phyloP scores from a whole-genome alignment of 2,113 vertebrate genomes.

The Onychorhynchus coronatus region DNA sequence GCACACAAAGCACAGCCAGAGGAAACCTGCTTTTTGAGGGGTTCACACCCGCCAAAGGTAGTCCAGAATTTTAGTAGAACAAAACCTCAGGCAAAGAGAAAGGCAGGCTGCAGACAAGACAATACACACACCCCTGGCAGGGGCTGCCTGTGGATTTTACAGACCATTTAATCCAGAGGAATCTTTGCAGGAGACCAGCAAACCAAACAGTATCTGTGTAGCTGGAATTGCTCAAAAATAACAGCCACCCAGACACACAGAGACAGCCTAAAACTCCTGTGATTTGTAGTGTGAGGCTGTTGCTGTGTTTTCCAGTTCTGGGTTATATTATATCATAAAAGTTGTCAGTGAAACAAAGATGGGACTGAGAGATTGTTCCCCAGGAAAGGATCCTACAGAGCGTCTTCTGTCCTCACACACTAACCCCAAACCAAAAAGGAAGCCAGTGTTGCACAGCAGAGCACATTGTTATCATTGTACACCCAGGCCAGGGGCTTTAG shows the following conservation, averaged over 20 bases:
- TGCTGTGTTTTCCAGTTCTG: background rate
- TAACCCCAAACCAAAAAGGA: background rate
- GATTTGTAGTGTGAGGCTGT: accelerated
- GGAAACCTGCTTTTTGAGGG: too few relatives aligned
- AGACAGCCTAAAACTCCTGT: background rate
- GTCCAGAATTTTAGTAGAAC: background rate
- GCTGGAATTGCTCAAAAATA: background rate
- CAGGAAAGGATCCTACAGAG: background rate
- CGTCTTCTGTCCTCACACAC: background rate
- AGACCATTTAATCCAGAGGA: background rate
- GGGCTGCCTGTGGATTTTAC: background rate
- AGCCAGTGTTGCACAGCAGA: background rate
- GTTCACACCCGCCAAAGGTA: background rate
- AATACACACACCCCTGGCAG: background rate
- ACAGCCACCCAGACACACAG: background rate
- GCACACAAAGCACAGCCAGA: background rate
- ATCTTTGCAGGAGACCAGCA: background rate
- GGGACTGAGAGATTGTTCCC: background rate
- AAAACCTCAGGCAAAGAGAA: background rate
- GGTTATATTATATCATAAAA: background rate
- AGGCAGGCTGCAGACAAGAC: background rate
- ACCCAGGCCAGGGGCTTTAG: background rate
- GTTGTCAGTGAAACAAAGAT: background rate
- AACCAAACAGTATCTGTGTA: background rate
- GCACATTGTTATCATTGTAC: background rate